Evolutionary conservation across 2,797 vertebrate species (phyloP).

Genomic region (Mycteria americana): DNA sequence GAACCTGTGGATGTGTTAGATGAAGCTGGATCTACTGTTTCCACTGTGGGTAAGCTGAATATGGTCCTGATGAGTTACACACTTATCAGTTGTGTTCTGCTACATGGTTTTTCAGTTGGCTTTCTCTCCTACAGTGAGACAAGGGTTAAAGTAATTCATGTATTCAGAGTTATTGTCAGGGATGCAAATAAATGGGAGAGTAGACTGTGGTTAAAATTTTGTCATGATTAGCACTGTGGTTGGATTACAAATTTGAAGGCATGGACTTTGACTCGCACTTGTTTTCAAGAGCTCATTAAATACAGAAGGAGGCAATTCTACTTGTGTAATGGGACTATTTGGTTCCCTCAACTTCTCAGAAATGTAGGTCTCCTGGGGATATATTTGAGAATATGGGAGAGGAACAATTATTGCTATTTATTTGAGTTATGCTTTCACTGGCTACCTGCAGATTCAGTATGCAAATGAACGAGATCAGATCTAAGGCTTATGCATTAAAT

Average conservation of each 20-base stretch:
- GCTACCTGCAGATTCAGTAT: background rate
- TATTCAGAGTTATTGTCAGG: background rate
- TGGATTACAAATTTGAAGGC: background rate
- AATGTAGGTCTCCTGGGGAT: background rate
- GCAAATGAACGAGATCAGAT: background rate
- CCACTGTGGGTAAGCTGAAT: slow-evolving; percentile 89
- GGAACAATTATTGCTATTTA: background rate
- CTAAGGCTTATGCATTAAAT: background rate
- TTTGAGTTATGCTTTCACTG: background rate
- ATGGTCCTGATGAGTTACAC: background rate
- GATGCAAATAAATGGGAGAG: background rate
- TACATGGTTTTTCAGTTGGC: background rate
- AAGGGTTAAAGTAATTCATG: background rate
- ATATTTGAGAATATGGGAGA: background rate
- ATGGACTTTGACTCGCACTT: background rate
- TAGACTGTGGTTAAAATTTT: background rate
- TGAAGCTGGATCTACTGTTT: slow-evolving; percentile 91
- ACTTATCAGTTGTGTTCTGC: background rate
- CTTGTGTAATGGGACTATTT: background rate
- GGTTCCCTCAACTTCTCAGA: background rate
- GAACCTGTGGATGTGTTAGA: slow-evolving; percentile 94
- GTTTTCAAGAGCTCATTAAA: background rate
- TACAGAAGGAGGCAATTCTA: background rate
- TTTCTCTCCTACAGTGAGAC: background rate
- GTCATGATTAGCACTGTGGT: background rate